Base-by-base conservation (phyloP, 2,888 invertebrate species). In the Leptopterna dolabrata region DNA sequence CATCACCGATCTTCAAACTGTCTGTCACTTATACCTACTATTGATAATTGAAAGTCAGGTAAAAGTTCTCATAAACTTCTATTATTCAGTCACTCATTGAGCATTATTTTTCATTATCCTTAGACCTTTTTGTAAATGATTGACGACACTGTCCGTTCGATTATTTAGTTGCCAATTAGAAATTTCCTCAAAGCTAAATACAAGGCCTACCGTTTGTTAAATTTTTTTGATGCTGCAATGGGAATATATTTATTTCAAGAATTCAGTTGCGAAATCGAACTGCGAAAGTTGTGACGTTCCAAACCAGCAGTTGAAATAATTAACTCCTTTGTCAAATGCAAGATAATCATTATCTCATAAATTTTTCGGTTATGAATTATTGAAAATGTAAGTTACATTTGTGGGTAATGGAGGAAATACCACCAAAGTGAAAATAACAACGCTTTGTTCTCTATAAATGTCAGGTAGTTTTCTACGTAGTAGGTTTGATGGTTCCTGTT, bases 391-490 rank as follows among this genome's bases (percentile, higher is more conserved):
- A 70, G 6, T 76, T 7, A 6, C 7, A 76, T 36, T 41, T 29
- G 16, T 14, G n/a, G 36, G 9, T 16, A 30, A 4, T n/a, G 11
- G 14, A 19, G 19, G 19, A 76, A 76, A 76, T 51, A n/a, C 9
- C 36, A 76, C 41, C 76, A 76, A 41, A 19, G 76, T 36, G 76
- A 41, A 30, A 14, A 76, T 76, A 24, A 9, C 9, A 0, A 36
- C 76, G 41, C 76, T n/a, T 76, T 76, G 76, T 76, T 76, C 41
- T 24, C 14, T 71, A 27, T 71, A 27, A 71, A 30, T 76, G 76
- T 76, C n/a, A 76, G 30, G 76, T 76, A 76, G 76, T 30, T 76
- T 76, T 76, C 30, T 76, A 36, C 41, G 0, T 30, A 36, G 41
- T 29, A 24, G 29, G 27, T 76, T 76, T n/a, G 76, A 76, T 29